Evolutionary conservation across 2,113 vertebrate genomes (phyloP).

Genomic region (Myrmecobius fasciatus): DNA sequence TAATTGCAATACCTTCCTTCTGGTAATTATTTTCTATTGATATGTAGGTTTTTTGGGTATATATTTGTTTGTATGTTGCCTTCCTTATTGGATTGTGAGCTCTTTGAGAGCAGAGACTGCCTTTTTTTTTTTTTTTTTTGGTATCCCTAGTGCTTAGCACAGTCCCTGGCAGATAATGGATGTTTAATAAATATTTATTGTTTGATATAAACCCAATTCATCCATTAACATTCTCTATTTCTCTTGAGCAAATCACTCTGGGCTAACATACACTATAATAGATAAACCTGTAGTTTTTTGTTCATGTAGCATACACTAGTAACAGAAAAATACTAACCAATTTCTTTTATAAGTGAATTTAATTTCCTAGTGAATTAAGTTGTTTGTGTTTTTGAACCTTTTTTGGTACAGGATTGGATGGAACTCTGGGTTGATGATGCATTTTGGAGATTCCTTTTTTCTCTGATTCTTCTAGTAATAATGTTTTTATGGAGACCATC

Average conservation of each 20-base stretch:
- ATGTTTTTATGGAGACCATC: slow-evolving; percentile 95
- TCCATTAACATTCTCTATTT: background rate
- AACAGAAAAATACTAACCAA: background rate
- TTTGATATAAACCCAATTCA: background rate
- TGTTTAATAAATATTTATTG: background rate
- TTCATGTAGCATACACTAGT: background rate
- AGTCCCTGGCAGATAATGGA: background rate
- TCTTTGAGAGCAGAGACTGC: background rate
- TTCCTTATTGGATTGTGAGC: background rate
- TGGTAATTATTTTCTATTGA: background rate
- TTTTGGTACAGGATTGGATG: slow-evolving; percentile 88
- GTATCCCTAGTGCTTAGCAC: background rate
- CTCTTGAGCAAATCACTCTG: background rate
- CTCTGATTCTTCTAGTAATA: slow-evolving; percentile 90
- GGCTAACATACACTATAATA: background rate
- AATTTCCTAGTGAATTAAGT: background rate
- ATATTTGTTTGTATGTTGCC: background rate
- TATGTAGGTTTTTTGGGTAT: background rate
- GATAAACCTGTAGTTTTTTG: background rate
- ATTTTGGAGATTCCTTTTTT: slow-evolving; percentile 94
- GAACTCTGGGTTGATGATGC: slow-evolving; percentile 93
- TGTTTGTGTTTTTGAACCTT: slow-evolving; percentile 27
- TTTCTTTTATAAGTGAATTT: background rate
- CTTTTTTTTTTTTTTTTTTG: background rate
- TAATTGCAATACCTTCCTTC: background rate